Base-by-base conservation (phyloP, 2,113 vertebrate species). In the Sciurus niger region DNA sequence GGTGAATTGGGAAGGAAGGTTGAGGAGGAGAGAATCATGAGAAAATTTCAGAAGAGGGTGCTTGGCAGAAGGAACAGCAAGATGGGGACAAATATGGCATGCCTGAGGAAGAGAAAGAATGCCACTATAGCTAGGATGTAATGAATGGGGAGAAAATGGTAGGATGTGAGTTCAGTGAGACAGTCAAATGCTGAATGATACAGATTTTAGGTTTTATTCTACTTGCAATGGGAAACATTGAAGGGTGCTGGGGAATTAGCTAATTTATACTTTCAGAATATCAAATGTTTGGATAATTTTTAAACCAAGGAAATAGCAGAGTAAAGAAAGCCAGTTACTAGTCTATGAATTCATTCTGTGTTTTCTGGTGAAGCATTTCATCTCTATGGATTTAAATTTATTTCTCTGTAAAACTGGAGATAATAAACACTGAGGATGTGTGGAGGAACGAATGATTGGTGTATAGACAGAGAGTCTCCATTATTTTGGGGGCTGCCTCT, bases 241-340 rank as follows among this genome's bases (percentile, higher is more conserved):
- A 14, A 55, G 30, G 18, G 20, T 53, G 17, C 25, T 51, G 8
- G 58, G 30, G 34, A 73, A 68, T 53, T 63, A 37, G 55, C 7
- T 91, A 65, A 37, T 43, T 83, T 76, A 13, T 65, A n/a, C 37
- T 65, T 91, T 88, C 40, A 55, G 53, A 82, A 80, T 76, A 68
- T 70, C 18, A 8, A 78, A 72, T 4, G 55, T 92, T 92, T 55
- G 8, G 48, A n/a, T 65, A 25, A 67, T 25, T 46, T 94, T 48
- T n/a, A 58, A 63, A 84, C 80, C 28, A 95, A 85, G 67, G 22
- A 92, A 97, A 65, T 14, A 77, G 34, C 24, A 68, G 6, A 70
- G n/a, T 46, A 40, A 78, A 78, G 40, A 87, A 76, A 95, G 8
- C 2, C 24, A 92, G 32, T 37, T 94, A 67, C 25, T 34, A 55